Base-by-base conservation (phyloP, 2,888 invertebrate genomes). In the Cristatella mucedo region DNA sequence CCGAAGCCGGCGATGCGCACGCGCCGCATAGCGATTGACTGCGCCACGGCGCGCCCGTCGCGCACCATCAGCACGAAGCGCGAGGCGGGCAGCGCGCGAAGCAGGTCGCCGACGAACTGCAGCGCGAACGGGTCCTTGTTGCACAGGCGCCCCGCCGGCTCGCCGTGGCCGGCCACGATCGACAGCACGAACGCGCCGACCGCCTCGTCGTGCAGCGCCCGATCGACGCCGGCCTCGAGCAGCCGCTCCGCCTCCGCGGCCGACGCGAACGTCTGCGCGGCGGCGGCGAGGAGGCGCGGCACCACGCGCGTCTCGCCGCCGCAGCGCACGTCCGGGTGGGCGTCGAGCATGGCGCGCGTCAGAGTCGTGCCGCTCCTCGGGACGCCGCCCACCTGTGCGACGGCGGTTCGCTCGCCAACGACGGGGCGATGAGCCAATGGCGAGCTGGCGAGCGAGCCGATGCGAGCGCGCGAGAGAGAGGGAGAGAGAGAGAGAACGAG, bases 41-140 rank as follows among this genome's bases (percentile, higher is more conserved):
- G 89, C 45, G 89, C 91, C 20, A 89, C 89, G 48, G 93, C 93
- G 47, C 93, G 76, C 24, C 93, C 93, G 67, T 93, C 93, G 49
- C 93, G 78, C 54, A 91, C 80, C 87, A 93, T 91, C 68, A 93
- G 84, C 54, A 93, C 74, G 69, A 89, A 93, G 69, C 91, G 91
- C 44, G 89, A 82, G 61, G 86, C 85, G 33, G 93, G 93, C 70
- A 93, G 95, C 87, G 93, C 89, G 68, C 93, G 84, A 54, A 93
- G 74, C 69, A 89, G 91, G 69, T 89, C 91, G 44, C 87, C 82
- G 61, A 86, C 85, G 37, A 93, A 93, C 69, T 93, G 91, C 51
- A 93, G 74, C 44, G 89, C 87, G 49, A 93, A 77, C 38, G 93
- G 93, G 70, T 95, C 93, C 69, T 95, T 95, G 73, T 93, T 95